Conservation (phyloP, 2,888 invertebrate species). For the Sinodicranocentrus sp. region DNA sequence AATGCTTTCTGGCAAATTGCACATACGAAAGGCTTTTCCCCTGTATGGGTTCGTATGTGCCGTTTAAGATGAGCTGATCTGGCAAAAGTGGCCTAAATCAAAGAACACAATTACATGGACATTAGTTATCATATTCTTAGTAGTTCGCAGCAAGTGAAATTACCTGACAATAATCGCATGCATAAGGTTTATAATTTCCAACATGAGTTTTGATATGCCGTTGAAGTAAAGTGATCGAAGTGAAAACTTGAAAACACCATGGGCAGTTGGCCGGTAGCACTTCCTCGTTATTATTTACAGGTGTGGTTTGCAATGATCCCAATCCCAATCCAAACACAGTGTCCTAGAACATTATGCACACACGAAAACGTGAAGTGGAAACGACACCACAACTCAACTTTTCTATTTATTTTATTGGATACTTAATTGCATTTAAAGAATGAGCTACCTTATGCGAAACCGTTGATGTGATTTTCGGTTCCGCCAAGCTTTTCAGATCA, state of each 20-base stretch:
- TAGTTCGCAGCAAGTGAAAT: too few relatives aligned
- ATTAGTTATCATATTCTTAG: too few relatives aligned
- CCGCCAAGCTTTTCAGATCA: conserved; percentile 39
- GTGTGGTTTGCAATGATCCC: too few relatives aligned
- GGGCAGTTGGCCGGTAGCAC: conserved; percentile 65
- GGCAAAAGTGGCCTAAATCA: conserved; percentile 68
- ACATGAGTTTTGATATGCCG: conserved; percentile 84
- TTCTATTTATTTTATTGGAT: too few relatives aligned
- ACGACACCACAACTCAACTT: too few relatives aligned
- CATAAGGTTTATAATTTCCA: conserved; percentile 63
- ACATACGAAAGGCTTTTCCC: conserved; percentile 73
- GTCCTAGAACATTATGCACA: too few relatives aligned
- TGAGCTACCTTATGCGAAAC: neutral
- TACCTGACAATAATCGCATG: conserved; percentile 71
- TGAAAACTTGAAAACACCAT: conserved; percentile 87
- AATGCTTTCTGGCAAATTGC: conserved; percentile 67
- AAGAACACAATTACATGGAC: too few relatives aligned
- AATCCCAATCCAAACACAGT: too few relatives aligned
- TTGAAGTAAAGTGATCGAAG: conserved; percentile 97
- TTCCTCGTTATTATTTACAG: too few relatives aligned
- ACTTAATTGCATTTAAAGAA: too few relatives aligned
- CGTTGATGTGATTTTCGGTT: neutral
- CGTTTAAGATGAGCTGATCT: conserved; percentile 72
- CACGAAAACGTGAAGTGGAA: too few relatives aligned
- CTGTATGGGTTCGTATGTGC: conserved; percentile 71